Evolutionary conservation across 2,888 invertebrate species (phyloP), one percentile per base, ranked within the genome.

Genomic region (Meandrusa payeni): DNA sequence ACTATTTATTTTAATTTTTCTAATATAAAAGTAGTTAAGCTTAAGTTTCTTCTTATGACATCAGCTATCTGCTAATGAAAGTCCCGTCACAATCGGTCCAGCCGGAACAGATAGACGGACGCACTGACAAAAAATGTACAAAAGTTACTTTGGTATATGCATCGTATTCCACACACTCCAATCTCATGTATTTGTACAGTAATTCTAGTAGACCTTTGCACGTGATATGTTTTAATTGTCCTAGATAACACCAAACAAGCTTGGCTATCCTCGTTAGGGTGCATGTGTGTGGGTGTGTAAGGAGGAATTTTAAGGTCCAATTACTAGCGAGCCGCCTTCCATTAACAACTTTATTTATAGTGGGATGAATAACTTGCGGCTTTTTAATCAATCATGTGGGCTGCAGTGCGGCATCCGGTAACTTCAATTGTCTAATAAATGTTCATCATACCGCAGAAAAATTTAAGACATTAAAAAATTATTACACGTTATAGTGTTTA

Each of bases 321-420:
- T 83, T 82, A 83, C 75, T 63, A 67, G 64, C 57, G 64, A 67
- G 64, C 73, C 66, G 69, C 58, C 65, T 59, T 67, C 72, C 75
- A 79, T 82, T 79, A 83, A 81, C 75, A 77, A 78, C 74, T 78
- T 81, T 80, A 82, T 81, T 80, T 81, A 80, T 76, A 73, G 72
- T 64, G 60, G 59, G 72, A 75, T 77, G 71, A 73, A 80, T 80
- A 80, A 75, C 69, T 79, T 74, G 82, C 78, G 78, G 80, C 75
- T 73, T 83, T 75, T 82, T 81, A 80, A 83, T 83, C 80, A 82
- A 82, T 81, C 79, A 78, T 75, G 66, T 62, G 68, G 69, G 59
- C 60, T 64, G 63, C 63, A 58, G 62, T 64, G 60, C 54, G 65
- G 70, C 73, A 74, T 78, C 78, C 80, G 75, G 77, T 64, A 55